Evolutionary conservation across 2,797 vertebrate species (phyloP), one percentile per base, ranked within the genome.

Genomic region (Sebastes goodei): DNA sequence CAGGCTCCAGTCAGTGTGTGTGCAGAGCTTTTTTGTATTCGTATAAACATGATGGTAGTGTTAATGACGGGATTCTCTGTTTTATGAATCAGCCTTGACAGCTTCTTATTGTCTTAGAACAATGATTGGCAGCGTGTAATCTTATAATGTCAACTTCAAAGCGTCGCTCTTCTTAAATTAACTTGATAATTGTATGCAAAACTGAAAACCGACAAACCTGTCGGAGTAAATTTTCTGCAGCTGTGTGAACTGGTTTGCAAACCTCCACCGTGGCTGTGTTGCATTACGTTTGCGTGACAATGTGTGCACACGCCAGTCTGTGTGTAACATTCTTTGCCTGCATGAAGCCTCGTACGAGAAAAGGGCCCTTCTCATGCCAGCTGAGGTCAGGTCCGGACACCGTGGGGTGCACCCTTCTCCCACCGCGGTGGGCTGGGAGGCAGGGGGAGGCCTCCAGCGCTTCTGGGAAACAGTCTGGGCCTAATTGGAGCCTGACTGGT

Each of bases 391-490:
- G 80, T 62, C 85, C 55, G 79, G 89, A 87, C 90, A 89, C 87
- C 4, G 68, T 85, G 86, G 91, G 91, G 90, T 93, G 91, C 76
- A 78, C 80, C 88, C 88, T 87, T 85, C 74, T 88, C 86, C 74
- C 57, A 52, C 70, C 38, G 71, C 15, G 83, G 86, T 91, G 87
- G 84, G 90, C 78, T 55, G 56, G 76, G 83, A 86, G 90, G 89
- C 80, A 81, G 88, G 88, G 88, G 93, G 89, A 83, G 91, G 87
- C 87, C 84, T 86, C 82, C 32, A 55, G 79, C 59, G 68, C 87
- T 95, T 95, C 95, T 95, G 93, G 95, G 94, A 96, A 96, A 93
- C 81, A 76, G 92, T 88, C 91, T 94, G 90, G 86, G 87, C 86
- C 89, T 94, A 94, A 95, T 92, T 94, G 94, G 86, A 89, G 91